Evolutionary conservation across 2,888 invertebrate species (phyloP), one percentile per base, ranked within the genome.

Genomic region (Cartodere bifasciata): DNA sequence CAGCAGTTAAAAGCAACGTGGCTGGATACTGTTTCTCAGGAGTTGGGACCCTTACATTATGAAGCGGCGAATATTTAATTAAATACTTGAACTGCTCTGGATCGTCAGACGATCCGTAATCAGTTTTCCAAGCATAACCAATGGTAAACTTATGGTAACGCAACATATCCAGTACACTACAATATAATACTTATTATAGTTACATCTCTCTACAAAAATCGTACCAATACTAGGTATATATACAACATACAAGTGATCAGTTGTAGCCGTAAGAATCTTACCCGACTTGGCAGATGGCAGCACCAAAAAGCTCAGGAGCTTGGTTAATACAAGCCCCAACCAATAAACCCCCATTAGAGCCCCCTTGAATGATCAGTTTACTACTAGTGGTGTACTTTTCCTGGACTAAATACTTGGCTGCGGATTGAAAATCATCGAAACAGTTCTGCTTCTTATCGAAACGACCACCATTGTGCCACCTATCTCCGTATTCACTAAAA

Each of bases 141-240:
- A 97, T 91, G 4, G 97, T 98, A 61, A 97, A 94, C 64, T 92
- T 92, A 61, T 97, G 94, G 66, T 86, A 98, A 32, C 94, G 75
- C 38, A 97, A 65, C 94, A 97, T 91, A 63, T 98, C 98, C 64
- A 95, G 67, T 2, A 98, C 95, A 9, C 92, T 92, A 62, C 29
- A 55, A 55, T n/a, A n/a, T n/a, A n/a, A n/a, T n/a, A n/a, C n/a
- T n/a, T n/a, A n/a, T n/a, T n/a, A n/a, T n/a, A n/a, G n/a, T n/a
- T n/a, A n/a, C n/a, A n/a, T n/a, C n/a, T n/a, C n/a, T n/a, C n/a
- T n/a, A n/a, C n/a, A n/a, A n/a, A n/a, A n/a, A n/a, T n/a, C n/a
- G n/a, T n/a, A n/a, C n/a, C n/a, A n/a, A n/a, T n/a, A n/a, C n/a
- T n/a, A n/a, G n/a, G n/a, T n/a, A n/a, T n/a, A n/a, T n/a, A n/a